Evolutionary conservation across 2,113 vertebrate species (phyloP).

Genomic region (Psettodes erumei): DNA sequence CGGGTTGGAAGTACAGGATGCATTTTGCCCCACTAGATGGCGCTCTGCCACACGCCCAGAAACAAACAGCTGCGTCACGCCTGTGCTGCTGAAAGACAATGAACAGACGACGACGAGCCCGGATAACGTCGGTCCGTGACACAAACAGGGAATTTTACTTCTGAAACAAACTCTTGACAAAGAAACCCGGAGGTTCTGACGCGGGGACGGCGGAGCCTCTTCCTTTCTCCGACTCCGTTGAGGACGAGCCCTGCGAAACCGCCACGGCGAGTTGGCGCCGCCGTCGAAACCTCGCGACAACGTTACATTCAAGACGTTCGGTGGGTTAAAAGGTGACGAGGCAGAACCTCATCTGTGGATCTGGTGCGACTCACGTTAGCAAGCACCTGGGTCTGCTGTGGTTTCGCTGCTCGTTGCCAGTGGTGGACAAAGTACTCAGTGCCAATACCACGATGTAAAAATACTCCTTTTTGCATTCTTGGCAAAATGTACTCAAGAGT

Average conservation of each 20-base stretch:
- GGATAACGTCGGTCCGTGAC: neutral
- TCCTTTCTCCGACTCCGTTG: no score
- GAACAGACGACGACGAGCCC: no score
- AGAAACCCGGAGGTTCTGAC: neutral
- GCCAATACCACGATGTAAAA: slow-evolving; percentile 1
- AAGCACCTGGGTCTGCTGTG: slow-evolving; percentile 1
- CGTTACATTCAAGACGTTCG: slow-evolving; percentile 68
- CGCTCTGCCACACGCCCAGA: slow-evolving; percentile 16
- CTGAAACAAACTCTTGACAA: neutral
- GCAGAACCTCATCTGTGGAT: slow-evolving; percentile 1
- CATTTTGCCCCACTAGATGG: slow-evolving; percentile 59
- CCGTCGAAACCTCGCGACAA: slow-evolving; percentile 5
- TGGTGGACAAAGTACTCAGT: slow-evolving; percentile 1
- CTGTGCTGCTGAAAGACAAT: neutral
- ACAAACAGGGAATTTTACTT: neutral
- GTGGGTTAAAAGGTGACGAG: slow-evolving; percentile 47
- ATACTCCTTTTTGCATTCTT: neutral
- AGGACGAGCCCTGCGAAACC: no score
- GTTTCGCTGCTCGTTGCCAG: slow-evolving; percentile 3
- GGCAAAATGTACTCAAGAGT: neutral
- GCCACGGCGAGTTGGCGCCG: neutral
- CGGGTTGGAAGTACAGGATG: neutral
- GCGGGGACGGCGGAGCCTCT: neutral
- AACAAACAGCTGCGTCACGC: neutral
- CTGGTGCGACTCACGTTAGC: slow-evolving; percentile 4